phyloP scores from a whole-genome alignment of 1,140 invertebrate species.

The Drosophila oshimai region DNA sequence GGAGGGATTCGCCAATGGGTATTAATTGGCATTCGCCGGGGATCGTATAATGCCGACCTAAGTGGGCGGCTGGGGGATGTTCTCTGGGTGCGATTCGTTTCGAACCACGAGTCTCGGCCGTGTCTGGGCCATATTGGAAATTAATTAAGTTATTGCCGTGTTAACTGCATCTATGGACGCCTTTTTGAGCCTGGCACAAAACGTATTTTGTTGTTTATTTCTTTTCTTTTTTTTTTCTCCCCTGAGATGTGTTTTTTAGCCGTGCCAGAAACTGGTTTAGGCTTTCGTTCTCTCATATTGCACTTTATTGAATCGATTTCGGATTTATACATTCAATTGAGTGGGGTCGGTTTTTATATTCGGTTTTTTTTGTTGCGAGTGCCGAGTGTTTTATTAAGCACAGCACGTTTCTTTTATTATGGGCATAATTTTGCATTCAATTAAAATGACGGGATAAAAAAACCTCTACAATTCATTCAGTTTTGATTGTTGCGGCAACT shows the following conservation, averaged over 20 bases:
- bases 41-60: conserved; percentile 39
- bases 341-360: conserved; percentile 6
- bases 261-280: conserved; percentile 14
- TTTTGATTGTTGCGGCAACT: conserved; percentile 12
- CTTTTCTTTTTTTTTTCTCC: neutral
- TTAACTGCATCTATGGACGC: conserved; percentile 28
- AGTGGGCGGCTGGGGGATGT: conserved; percentile 38
- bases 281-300: neutral
- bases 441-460: conserved; percentile 20
- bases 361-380: neutral
- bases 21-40: conserved; percentile 48
- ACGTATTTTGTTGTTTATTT: neutral
- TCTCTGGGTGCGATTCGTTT: neutral
- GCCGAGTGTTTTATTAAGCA: conserved; percentile 4
- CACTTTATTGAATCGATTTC: conserved; percentile 13
- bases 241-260: neutral
- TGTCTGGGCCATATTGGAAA: conserved; percentile 17
- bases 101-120: conserved; percentile 36
- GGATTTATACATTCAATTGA: conserved; percentile 25
- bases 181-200: conserved; percentile 26
- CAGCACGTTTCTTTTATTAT: conserved; percentile 45
- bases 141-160: conserved; percentile 42
- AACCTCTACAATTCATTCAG: conserved; percentile 28
- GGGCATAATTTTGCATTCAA: conserved; percentile 43
- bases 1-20: conserved; percentile 40